Evolutionary conservation across 2,888 invertebrate genomes (phyloP).

Genomic region (Tiliacea aurago): DNA sequence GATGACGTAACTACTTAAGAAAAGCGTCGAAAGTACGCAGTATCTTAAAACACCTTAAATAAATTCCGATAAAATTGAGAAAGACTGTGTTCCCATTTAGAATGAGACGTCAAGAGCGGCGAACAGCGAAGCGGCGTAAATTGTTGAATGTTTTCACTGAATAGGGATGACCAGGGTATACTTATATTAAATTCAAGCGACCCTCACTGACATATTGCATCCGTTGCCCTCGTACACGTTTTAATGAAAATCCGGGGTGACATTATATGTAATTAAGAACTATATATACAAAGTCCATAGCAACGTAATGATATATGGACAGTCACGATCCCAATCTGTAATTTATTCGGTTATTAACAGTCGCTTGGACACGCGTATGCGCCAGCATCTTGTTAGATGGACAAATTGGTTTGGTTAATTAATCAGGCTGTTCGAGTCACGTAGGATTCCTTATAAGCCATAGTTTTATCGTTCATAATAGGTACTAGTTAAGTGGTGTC

Average conservation of each 20-base stretch:
- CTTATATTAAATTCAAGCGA: slow-evolving; percentile 49
- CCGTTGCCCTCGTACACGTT: slow-evolving; percentile 46
- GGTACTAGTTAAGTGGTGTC: background rate
- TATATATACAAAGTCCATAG: slow-evolving; percentile 22
- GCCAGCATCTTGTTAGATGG: slow-evolving; percentile 48
- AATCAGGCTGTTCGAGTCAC: slow-evolving; percentile 63
- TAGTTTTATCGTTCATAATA: background rate
- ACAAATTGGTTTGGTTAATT: slow-evolving; percentile 64
- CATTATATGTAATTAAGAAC: slow-evolving; percentile 49
- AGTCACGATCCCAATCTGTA: slow-evolving; percentile 15
- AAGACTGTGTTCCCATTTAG: slow-evolving; percentile 29
- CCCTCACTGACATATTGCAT: slow-evolving; percentile 47
- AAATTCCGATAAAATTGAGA: slow-evolving; percentile 32
- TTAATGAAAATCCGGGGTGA: slow-evolving; percentile 45
- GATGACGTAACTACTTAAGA: slow-evolving; percentile 10
- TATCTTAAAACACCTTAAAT: slow-evolving; percentile 16
- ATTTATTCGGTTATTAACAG: slow-evolving; percentile 44
- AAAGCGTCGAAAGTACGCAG: background rate
- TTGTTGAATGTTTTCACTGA: slow-evolving; percentile 57
- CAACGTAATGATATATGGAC: slow-evolving; percentile 33
- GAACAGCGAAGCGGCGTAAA: slow-evolving; percentile 23
- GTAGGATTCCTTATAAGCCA: slow-evolving; percentile 32
- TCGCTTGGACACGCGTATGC: slow-evolving; percentile 45
- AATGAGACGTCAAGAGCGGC: slow-evolving; percentile 22
- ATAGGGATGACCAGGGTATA: slow-evolving; percentile 44